phyloP scores from a whole-genome alignment of 1,140 invertebrate genomes.

The Drosophila melanogaster region Release_6_plus_ISO1_MT NT_033779.5:11883001-11883500 shows the following conservation, averaged over 20 bases:
- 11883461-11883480: constrained; percentile 42
- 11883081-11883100: constrained; percentile 74
- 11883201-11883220: constrained; percentile 63
- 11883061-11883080: constrained; percentile 70
- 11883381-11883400: constrained; percentile 31
- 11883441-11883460: constrained; percentile 75
- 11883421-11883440: constrained; percentile 52
- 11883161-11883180: constrained; percentile 67
- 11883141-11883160: constrained; percentile 46
- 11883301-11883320: constrained; percentile 75
- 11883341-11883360: constrained; percentile 71
- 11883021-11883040: constrained; percentile 81
- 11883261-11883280: background rate
- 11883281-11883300: constrained; percentile 40
- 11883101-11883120: constrained; percentile 28
- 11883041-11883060: constrained; percentile 67
- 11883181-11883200: constrained; percentile 79
- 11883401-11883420: background rate
- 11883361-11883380: constrained; percentile 63
- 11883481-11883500: constrained; percentile 48
- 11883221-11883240: constrained; percentile 78
- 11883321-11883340: background rate
- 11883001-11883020: constrained; percentile 64
- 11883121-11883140: constrained; percentile 23
- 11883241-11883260: constrained; percentile 1